Conservation (phyloP, 2,888 invertebrate species). For the Macrophya alboannulata region DNA sequence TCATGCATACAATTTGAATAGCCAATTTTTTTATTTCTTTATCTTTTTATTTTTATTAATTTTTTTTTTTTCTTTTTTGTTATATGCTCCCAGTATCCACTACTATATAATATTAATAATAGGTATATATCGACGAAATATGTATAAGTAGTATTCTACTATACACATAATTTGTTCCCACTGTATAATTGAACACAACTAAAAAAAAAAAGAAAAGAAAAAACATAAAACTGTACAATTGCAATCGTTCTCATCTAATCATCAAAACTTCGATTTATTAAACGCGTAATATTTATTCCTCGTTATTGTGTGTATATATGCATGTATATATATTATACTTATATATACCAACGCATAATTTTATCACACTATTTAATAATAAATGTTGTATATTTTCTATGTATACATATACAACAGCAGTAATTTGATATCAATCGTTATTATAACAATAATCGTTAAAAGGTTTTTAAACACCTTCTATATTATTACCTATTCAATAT, state of each 20-base stretch:
- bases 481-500: not conserved
- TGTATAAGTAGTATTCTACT: constrained; percentile 57
- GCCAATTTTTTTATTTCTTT: not conserved
- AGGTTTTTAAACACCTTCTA: not conserved
- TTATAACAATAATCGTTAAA: not conserved
- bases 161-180: constrained; percentile 75
- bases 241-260: not conserved
- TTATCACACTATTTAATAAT: constrained; percentile 11
- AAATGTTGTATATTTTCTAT: constrained; percentile 15
- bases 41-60: not conserved
- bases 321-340: not conserved
- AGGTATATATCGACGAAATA: not conserved
- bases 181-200: constrained; percentile 76
- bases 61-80: not conserved
- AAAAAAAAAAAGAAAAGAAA: constrained; percentile 59
- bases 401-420: constrained; percentile 20
- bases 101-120: constrained; percentile 1
- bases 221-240: constrained; percentile 71
- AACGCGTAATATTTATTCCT: constrained; percentile 8
- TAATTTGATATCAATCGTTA: constrained; percentile 32
- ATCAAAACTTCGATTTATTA: constrained; percentile 12
- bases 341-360: constrained; percentile 19
- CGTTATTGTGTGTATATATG: not conserved
- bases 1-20: not conserved
- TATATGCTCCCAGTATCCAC: not conserved